Base-by-base conservation (phyloP, 1,140 invertebrate genomes). In the Hesperophylax magnus region DNA sequence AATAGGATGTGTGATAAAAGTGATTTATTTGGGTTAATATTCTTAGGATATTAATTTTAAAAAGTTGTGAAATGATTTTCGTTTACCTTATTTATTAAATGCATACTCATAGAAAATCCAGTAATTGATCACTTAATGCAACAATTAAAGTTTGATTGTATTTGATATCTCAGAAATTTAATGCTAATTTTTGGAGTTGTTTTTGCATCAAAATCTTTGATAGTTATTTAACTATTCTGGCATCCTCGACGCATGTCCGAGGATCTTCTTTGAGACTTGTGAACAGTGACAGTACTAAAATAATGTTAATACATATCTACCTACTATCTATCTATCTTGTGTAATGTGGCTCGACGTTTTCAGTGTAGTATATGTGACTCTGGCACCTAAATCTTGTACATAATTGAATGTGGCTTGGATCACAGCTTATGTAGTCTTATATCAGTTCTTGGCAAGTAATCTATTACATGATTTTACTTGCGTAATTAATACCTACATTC, bases 401-500 rank as follows among this genome's bases (percentile, higher is more conserved):
- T 82, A 84, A 69, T 82, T 84, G 83, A 84, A 84, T 84, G 83
- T 82, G 83, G 83, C 83, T 84, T 84, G 78, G 83, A 84, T 84
- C 83, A 84, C 83, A 84, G 83, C 83, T 84, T 84, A 81, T 78
- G 83, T 84, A 84, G 83, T 84, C 34, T 34, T 34, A 34, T 34
- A 84, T 84, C 83, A 76, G 78, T 80, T 84, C 80, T 82, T 82
- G 72, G 80, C 80, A 80, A 84, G 78, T 84, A 80, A 84, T 76
- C 82, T 84, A 80, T 84, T 84, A 83, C 82, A 77, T 80, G 78
- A 79, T 84, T 79, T 58, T 79, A 72, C 78, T 78, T 84, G 82
- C 82, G 80, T 83, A 81, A 84, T 84, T 81, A 81, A 84, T 84
- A 83, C 82, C 69, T 83, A 63, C 79, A 65, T 54, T 84, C 60